These are phyloP conservation scores for Daktulosphaira vitifoliae DNA, from an alignment of 1,140 invertebrate genomes.

Conservation along the genomic window DNA sequence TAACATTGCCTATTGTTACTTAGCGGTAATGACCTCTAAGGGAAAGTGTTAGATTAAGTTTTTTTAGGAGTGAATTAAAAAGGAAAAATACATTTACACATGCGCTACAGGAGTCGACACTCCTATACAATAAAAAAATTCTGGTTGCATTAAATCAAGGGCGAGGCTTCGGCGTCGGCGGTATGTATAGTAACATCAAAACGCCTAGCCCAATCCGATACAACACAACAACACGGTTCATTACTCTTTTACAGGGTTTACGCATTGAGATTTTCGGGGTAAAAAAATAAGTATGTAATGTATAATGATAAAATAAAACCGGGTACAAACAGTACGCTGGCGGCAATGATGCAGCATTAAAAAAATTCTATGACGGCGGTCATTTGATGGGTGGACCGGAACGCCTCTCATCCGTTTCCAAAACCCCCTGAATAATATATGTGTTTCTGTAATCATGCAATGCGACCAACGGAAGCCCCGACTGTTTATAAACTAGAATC, in stretches of 20 bases:
- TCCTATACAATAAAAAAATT: background rate
- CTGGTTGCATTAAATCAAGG: background rate
- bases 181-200: too few species aligned
- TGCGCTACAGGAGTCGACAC: background rate
- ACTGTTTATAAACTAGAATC: too few species aligned
- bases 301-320: background rate
- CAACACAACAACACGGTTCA: background rate
- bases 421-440: background rate
- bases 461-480: too few species aligned
- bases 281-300: background rate
- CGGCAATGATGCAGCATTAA: conserved; percentile 10
- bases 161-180: background rate
- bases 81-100: background rate
- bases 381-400: conserved; percentile 6
- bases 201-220: conserved; percentile 2
- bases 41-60: background rate
- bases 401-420: conserved; percentile 23
- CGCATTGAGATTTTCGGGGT: conserved; percentile 7
- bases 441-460: too few species aligned
- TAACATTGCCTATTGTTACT: conserved; percentile 15
- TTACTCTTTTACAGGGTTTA: background rate
- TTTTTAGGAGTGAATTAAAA: background rate
- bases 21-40: background rate
- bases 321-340: background rate
- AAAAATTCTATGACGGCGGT: background rate